Evolutionary conservation across 2,888 invertebrate species (phyloP), one percentile per base, ranked within the genome.

Genomic region (Zelleria hepariella): DNA sequence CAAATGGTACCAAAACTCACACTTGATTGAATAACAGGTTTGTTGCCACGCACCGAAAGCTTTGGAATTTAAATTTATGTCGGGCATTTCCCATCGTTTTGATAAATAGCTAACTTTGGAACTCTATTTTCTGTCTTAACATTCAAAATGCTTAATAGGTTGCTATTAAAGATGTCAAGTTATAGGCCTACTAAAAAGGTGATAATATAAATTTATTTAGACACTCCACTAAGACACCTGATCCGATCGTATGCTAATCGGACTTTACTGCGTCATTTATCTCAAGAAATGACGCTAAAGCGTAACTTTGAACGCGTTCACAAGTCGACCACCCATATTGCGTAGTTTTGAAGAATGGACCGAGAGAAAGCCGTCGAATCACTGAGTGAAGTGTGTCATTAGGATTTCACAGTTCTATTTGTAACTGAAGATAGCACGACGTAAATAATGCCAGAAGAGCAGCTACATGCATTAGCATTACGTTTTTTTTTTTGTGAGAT

Each of bases 331-430:
- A 51, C 21, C 21, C 51, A 5, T 51, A 21, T 51, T 51, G 10
- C 10, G 20, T 8, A 51, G 23, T 21, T 51, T 20, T 23, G 23
- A 51, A 51, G 51, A 6, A 21, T 21, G 23, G 4, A 24, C 15
- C 10, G 65, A 70, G 69, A 65, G 71, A 63, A 42, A 42, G 32
- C 32, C 32, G 15, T 3, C 15, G 32, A 10, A 42, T 42, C 32
- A 42, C 32, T 42, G 73, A 75, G 72, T 77, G 77, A 82, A 79
- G 77, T 81, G 77, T 83, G 82, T 83, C 83, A 83, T 82, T 80
- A 75, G 78, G 78, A 75, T 79, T 74, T 71, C 74, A 72, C 66
- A 67, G 67, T 76, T 78, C 80, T 83, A 85, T 84, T 82, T 81
- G 18, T 70, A 63, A 75, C 72, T 63, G 55, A 62, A 62, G 59